Percentiles rank a stretch among this genome's conserved stretches.
These are phyloP conservation scores for Herminia tarsipennalis DNA, from an alignment of 2,888 invertebrate genomes.

Conservation along the genomic window DNA sequence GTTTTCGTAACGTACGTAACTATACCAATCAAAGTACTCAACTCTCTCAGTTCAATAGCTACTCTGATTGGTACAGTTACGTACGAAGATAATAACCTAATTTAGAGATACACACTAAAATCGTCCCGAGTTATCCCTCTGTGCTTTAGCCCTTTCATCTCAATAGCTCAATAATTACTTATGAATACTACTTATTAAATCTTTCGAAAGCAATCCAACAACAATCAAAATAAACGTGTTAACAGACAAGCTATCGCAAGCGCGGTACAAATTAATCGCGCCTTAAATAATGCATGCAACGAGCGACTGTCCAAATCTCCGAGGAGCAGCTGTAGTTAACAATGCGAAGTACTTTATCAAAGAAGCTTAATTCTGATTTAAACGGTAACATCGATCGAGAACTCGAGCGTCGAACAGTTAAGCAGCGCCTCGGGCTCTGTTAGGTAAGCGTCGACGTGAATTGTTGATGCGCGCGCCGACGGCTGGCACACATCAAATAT, in stretches of 20 bases:
- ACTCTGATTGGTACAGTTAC: too few species aligned
- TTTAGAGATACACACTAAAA: too few species aligned
- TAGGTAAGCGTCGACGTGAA: slow-evolving; percentile 66
- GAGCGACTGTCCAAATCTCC: slow-evolving; percentile 29
- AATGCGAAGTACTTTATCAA: slow-evolving; percentile 49
- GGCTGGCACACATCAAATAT: slow-evolving; percentile 72
- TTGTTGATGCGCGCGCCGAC: slow-evolving; percentile 66
- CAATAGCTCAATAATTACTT: too few species aligned
- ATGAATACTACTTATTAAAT: slow-evolving; percentile 33
- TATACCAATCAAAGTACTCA: too few species aligned
- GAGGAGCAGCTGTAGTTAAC: slow-evolving; percentile 46
- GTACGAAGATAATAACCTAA: too few species aligned
- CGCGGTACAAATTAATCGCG: slow-evolving; percentile 39
- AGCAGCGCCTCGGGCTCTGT: slow-evolving; percentile 60
- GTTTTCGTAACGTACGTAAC: too few species aligned
- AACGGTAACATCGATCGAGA: slow-evolving; percentile 62
- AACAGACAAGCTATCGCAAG: slow-evolving; percentile 37
- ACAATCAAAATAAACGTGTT: slow-evolving; percentile 45
- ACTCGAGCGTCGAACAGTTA: slow-evolving; percentile 55
- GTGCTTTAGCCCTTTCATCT: too few species aligned
- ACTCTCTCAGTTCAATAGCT: too few species aligned
- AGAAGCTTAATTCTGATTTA: slow-evolving; percentile 61
- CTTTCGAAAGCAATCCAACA: too few species aligned
- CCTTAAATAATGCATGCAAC: slow-evolving; percentile 43
- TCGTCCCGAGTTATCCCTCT: too few species aligned